phyloP scores from a whole-genome alignment of 2,113 vertebrate species.

The Triplophysa dalaica region DNA sequence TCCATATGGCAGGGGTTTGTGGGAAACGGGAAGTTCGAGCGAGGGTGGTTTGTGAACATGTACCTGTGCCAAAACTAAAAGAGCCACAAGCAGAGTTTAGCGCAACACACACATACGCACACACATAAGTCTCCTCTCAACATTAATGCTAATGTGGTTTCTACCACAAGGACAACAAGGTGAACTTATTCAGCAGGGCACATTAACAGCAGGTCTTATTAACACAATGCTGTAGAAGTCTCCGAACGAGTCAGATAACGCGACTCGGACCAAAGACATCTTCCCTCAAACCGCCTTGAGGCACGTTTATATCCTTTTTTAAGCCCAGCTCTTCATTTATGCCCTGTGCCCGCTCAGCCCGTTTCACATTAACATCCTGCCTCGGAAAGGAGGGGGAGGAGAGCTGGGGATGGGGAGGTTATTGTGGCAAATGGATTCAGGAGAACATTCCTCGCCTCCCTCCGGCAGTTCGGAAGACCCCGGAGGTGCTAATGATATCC shows the following conservation, averaged over 20 bases:
- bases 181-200: slow-evolving; percentile 21
- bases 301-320: background rate
- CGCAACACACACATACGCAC: background rate
- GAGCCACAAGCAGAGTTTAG: slow-evolving; percentile 36
- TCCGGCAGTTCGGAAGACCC: slow-evolving; percentile 39
- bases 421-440: slow-evolving; percentile 46
- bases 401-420: slow-evolving; percentile 32
- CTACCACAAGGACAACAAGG: slow-evolving; percentile 25
- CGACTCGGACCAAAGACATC: background rate
- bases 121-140: background rate
- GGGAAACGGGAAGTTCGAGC: slow-evolving; percentile 26
- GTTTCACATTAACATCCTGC: slow-evolving; percentile 34
- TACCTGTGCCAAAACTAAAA: slow-evolving; percentile 40
- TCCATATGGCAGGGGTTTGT: slow-evolving; percentile 57
- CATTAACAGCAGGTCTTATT: background rate
- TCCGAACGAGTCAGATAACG: background rate
- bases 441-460: slow-evolving; percentile 38
- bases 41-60: slow-evolving; percentile 40
- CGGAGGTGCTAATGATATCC: slow-evolving; percentile 54
- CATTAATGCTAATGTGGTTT: background rate
- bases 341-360: slow-evolving; percentile 24
- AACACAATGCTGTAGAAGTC: background rate
- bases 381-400: slow-evolving; percentile 10
- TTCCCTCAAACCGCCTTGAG: slow-evolving; percentile 8
- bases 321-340: slow-evolving; percentile 19